These are phyloP conservation scores for Psilopsiagon aymara DNA, from an alignment of 2,113 vertebrate genomes.

Conservation along the genomic window DNA sequence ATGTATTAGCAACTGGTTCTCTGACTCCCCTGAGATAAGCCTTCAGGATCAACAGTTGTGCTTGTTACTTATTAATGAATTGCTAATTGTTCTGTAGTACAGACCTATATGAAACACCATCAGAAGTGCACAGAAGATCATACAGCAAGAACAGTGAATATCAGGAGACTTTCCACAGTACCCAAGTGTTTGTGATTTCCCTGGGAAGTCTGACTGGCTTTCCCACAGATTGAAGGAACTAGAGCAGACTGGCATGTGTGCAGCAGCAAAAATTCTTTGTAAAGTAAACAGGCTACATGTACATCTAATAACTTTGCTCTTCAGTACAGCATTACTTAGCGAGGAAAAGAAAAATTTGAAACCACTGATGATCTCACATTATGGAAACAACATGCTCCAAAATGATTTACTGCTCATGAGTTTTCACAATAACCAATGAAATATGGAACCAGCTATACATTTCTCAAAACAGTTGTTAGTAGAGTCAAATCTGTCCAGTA, in stretches of 20 bases:
- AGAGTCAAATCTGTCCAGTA: background rate
- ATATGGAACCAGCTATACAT: background rate
- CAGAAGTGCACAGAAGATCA: background rate
- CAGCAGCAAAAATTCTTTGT: background rate
- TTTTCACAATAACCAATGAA: background rate
- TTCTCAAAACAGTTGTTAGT: background rate
- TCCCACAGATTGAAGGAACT: background rate
- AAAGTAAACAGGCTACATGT: background rate
- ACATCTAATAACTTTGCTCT: background rate
- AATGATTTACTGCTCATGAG: background rate
- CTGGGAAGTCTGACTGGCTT: background rate
- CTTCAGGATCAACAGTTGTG: background rate
- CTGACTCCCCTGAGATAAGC: background rate
- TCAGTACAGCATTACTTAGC: background rate
- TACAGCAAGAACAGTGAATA: background rate
- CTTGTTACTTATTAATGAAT: background rate
- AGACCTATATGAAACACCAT: background rate
- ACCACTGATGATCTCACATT: background rate
- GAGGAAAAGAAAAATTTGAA: background rate
- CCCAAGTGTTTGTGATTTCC: background rate
- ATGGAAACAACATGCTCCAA: background rate
- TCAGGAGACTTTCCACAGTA: background rate
- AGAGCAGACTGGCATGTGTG: background rate
- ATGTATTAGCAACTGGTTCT: rapidly evolving
- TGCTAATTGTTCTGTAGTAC: background rate